Conservation (phyloP, 1,140 invertebrate genomes). For the Cecropterus lyciades region DNA sequence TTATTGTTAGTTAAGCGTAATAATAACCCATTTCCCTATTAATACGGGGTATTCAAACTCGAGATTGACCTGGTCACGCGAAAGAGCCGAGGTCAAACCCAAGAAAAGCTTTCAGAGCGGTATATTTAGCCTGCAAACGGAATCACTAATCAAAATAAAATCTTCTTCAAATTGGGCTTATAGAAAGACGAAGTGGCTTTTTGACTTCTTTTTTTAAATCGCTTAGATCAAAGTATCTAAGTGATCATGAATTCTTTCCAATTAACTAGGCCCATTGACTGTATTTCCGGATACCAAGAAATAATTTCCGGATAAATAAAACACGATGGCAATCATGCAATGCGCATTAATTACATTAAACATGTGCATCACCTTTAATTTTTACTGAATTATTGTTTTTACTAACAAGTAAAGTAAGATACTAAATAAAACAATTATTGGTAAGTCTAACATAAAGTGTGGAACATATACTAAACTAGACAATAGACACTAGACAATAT, state of each 20-base stretch:
- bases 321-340: background rate
- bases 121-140: background rate
- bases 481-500: too few species aligned
- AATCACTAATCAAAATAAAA: background rate
- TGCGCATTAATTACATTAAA: background rate
- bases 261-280: too few species aligned
- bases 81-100: slow-evolving; percentile 50
- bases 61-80: slow-evolving; percentile 53
- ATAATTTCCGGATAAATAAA: background rate
- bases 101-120: slow-evolving; percentile 17
- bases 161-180: too few species aligned
- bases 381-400: background rate
- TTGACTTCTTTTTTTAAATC: background rate
- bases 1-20: slow-evolving; percentile 50
- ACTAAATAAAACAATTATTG: too few species aligned
- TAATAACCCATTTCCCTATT: slow-evolving; percentile 70
- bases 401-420: background rate
- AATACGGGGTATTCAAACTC: slow-evolving; percentile 43
- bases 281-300: too few species aligned
- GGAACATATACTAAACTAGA: too few species aligned
- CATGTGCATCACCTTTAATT: background rate
- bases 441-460: too few species aligned
- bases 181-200: too few species aligned
- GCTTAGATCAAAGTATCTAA: too few species aligned
- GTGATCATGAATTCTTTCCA: too few species aligned